Evolutionary conservation across 1,140 invertebrate species (phyloP).

Genomic region (Lepidurus couesii): DNA sequence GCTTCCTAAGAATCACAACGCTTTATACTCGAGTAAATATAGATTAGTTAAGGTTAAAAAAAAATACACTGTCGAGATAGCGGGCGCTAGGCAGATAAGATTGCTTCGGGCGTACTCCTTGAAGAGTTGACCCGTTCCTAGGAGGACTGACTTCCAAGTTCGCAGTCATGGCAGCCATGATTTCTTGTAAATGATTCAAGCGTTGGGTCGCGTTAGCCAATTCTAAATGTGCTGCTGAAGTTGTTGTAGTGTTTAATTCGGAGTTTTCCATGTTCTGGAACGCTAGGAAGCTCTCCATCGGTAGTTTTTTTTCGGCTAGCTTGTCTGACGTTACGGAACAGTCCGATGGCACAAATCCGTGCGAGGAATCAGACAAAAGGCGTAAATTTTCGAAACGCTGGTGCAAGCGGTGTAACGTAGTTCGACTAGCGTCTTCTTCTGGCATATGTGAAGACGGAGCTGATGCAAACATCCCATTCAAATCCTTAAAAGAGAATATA

Average conservation of each 20-base stretch:
- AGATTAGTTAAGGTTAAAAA: neutral
- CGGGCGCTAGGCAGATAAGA: neutral
- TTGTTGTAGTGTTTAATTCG: neutral
- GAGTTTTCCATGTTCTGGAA: neutral
- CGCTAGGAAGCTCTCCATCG: neutral
- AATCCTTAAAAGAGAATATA: neutral
- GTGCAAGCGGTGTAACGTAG: neutral
- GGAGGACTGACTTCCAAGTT: neutral
- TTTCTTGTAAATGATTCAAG: neutral
- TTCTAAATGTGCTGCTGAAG: neutral
- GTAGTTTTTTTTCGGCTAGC: neutral
- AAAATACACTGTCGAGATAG: neutral
- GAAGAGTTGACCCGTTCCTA: neutral
- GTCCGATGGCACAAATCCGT: neutral
- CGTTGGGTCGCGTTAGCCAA: neutral
- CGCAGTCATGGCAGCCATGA: neutral
- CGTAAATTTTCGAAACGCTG: neutral
- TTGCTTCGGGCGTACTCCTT: constrained; percentile 1
- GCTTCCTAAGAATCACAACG: neutral
- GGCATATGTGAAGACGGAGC: neutral
- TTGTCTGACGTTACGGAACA: neutral
- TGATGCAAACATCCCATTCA: neutral
- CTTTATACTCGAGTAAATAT: neutral
- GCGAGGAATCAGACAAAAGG: neutral
- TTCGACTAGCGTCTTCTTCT: neutral